phyloP scores from a whole-genome alignment of 2,888 invertebrate genomes.

The Oxycera nigricornis region DNA sequence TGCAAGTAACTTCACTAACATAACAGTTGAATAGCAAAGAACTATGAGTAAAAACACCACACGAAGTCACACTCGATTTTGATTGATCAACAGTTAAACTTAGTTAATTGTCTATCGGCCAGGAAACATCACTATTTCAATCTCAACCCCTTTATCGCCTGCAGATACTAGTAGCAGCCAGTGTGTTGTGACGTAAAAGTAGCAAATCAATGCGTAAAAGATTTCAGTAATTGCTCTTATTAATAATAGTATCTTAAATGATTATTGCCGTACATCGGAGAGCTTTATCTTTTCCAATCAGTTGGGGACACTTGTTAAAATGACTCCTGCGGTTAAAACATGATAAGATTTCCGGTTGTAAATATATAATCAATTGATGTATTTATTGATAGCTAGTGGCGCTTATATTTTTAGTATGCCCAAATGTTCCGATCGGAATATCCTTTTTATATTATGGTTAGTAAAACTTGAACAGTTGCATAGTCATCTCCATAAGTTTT shows the following conservation, averaged over 20 bases:
- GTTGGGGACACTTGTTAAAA: not conserved
- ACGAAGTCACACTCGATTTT: not conserved
- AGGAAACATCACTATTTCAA: not conserved
- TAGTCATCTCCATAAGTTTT: too few species aligned
- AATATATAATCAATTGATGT: not conserved
- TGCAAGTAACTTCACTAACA: not conserved
- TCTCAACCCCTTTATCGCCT: not conserved
- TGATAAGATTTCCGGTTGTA: not conserved
- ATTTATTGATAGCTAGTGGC: not conserved
- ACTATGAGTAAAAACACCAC: not conserved
- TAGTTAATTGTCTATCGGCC: not conserved
- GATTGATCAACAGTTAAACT: not conserved
- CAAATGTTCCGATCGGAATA: too few species aligned
- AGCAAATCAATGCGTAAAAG: not conserved
- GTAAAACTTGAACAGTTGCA: too few species aligned
- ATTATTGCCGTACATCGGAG: not conserved
- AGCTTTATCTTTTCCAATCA: conserved; percentile 1
- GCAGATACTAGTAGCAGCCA: not conserved
- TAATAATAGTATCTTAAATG: not conserved
- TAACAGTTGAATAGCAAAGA: not conserved
- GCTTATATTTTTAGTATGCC: too few species aligned
- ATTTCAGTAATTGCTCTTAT: not conserved
- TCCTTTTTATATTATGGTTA: too few species aligned
- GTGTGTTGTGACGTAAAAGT: not conserved
- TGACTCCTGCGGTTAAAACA: not conserved